Conservation (phyloP, 2,888 invertebrate species). For the Pycnomerus fuliginosus region DNA sequence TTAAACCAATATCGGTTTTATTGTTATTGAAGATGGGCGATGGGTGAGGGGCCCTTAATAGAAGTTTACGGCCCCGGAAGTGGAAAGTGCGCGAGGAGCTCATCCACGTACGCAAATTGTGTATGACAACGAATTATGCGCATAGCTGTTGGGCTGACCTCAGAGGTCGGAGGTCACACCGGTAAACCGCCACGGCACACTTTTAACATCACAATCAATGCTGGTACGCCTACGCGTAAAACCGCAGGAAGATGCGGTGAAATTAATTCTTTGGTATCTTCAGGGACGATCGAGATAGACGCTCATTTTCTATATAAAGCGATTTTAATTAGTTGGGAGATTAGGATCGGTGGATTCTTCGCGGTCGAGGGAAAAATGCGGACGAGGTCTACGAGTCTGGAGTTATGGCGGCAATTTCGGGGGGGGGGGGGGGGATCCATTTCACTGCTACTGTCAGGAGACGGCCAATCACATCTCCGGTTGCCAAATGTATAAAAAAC, state of each 20-base stretch:
- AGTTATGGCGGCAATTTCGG: too few species aligned
- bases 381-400: too few species aligned
- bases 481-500: too few species aligned
- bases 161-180: conserved; percentile 25
- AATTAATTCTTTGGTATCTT: conserved; percentile 13
- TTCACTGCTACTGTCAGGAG: too few species aligned
- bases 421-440: too few species aligned
- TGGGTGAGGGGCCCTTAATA: too few species aligned
- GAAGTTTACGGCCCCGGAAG: too few species aligned
- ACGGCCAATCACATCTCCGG: too few species aligned
- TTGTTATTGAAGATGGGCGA: too few species aligned
- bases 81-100: too few species aligned
- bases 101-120: conserved; percentile 21
- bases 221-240: conserved; percentile 12
- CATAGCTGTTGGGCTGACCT: conserved; percentile 26
- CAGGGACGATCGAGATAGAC: conserved; percentile 11
- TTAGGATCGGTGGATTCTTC: conserved; percentile 28
- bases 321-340: conserved; percentile 38
- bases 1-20: too few species aligned
- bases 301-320: conserved; percentile 33
- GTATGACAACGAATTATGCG: conserved; percentile 27
- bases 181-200: conserved; percentile 30
- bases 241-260: conserved; percentile 5
- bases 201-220: conserved; percentile 27
- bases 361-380: too few species aligned